Conservation (phyloP, 2,113 vertebrate species). For the Odobenus rosmarus region DNA sequence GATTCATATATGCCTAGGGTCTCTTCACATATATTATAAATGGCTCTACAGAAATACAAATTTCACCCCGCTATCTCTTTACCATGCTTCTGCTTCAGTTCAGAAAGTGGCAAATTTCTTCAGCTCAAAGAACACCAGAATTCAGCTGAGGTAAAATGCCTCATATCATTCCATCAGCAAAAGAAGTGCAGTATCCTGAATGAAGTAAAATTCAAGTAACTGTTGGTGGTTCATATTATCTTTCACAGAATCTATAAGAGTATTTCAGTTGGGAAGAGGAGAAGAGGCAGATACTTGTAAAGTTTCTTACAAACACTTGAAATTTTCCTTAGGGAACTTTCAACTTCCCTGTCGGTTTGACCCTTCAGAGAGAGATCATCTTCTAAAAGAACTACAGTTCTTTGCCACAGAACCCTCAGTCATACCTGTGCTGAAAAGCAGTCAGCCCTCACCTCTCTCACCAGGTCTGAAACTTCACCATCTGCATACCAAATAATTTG, state of each 20-base stretch:
- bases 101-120: constrained; percentile 32
- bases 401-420: constrained; percentile 50
- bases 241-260: constrained; percentile 63
- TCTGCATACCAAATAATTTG: constrained; percentile 22
- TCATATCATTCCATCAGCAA: neutral
- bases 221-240: neutral
- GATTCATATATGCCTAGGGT: neutral
- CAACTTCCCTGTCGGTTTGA: constrained; percentile 25
- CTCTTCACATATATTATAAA: constrained; percentile 25
- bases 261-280: constrained; percentile 19
- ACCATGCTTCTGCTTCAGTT: neutral
- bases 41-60: neutral
- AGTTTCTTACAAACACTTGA: constrained; percentile 70
- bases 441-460: neutral
- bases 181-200: neutral
- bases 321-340: constrained; percentile 70
- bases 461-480: neutral
- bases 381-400: constrained; percentile 65
- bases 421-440: constrained; percentile 46
- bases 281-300: constrained; percentile 65
- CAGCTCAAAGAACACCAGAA: neutral
- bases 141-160: neutral
- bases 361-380: constrained; percentile 56
- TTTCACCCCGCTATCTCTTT: neutral
- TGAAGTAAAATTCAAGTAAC: constrained; percentile 1